phyloP scores from a whole-genome alignment of 1,140 invertebrate species.

The Pseudomyrmex concolor region DNA sequence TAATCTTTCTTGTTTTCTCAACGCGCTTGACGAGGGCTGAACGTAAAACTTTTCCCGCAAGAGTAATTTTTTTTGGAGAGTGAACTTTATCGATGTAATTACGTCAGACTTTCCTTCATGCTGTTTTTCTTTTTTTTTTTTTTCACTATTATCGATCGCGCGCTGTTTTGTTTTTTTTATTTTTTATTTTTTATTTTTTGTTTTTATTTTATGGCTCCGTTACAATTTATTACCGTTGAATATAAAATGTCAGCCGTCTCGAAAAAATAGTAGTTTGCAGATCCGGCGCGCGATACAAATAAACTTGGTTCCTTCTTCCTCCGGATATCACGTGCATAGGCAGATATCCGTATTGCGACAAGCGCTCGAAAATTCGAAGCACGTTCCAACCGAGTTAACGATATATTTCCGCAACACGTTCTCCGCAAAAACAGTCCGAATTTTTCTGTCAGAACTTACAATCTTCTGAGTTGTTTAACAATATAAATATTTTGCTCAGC shows the following conservation, averaged over 20 bases:
- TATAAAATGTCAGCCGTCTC: neutral
- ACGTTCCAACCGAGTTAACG: constrained; percentile 41
- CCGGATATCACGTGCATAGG: constrained; percentile 42
- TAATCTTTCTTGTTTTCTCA: constrained; percentile 49
- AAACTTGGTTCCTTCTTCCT: neutral
- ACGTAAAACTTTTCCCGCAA: constrained; percentile 19
- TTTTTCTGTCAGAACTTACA: constrained; percentile 12
- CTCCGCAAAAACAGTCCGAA: neutral
- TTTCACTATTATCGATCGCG: neutral
- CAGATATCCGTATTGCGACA: constrained; percentile 33
- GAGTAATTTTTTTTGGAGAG: constrained; percentile 24
- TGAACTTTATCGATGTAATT: constrained; percentile 54
- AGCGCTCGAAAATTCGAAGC: constrained; percentile 44
- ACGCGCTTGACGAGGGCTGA: constrained; percentile 5
- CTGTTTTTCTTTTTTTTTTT: neutral
- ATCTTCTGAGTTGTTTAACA: neutral
- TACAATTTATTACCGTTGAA: constrained; percentile 23
- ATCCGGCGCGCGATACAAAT: neutral
- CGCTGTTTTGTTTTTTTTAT: neutral
- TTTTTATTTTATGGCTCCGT: neutral
- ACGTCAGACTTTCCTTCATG: constrained; percentile 6
- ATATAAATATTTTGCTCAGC: too few species aligned
- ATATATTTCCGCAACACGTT: constrained; percentile 18
- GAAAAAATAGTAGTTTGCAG: neutral
- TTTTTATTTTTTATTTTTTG: too few species aligned